Evolutionary conservation across 2,113 vertebrate species (phyloP).

Genomic region (Danio rerio): GRCz12tu NC_133193.1:48273001-48273500

Average conservation of each 20-base stretch:
- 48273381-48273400: not conserved
- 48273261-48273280: not conserved
- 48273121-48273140: conserved; percentile 5
- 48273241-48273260: not conserved
- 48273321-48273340: not conserved
- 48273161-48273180: conserved; percentile 3
- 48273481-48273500: not conserved
- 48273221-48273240: not conserved
- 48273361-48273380: not conserved
- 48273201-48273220: conserved; percentile 14
- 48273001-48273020: conserved; percentile 19
- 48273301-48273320: conserved; percentile 12
- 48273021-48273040: not conserved
- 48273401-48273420: not conserved
- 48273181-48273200: conserved; percentile 25
- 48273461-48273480: not conserved
- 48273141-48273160: not conserved
- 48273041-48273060: conserved; percentile 20
- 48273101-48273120: conserved; percentile 23
- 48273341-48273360: not conserved
- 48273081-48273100: not conserved
- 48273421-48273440: not conserved
- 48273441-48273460: not conserved
- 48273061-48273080: not conserved
- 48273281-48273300: not conserved